These are phyloP conservation scores for Podargus strigoides DNA, from an alignment of 2,797 vertebrate genomes.

Conservation along the genomic window DNA sequence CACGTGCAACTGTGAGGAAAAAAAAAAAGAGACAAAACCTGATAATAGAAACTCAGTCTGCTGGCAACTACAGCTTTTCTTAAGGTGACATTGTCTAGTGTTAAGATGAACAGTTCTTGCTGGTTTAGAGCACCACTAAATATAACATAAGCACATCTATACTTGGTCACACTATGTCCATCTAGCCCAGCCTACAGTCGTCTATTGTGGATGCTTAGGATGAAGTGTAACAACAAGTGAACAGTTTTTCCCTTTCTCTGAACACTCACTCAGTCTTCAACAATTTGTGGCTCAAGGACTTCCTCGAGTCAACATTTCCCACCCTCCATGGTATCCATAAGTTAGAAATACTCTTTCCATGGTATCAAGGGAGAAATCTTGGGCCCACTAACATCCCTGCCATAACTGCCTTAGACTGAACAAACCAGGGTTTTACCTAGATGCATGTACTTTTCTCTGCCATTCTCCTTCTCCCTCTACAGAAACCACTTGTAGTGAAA, in stretches of 20 bases:
- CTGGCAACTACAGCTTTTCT: background rate
- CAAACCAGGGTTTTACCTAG: background rate
- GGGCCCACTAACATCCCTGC: background rate
- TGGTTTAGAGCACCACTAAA: background rate
- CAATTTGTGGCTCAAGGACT: background rate
- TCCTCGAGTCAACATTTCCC: background rate
- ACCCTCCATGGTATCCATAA: background rate
- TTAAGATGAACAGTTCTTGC: background rate
- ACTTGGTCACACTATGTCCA: background rate
- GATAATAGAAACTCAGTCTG: background rate
- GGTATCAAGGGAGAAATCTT: background rate
- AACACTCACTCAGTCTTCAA: background rate
- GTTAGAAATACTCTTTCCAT: background rate
- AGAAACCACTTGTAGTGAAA: background rate
- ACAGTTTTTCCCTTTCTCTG: background rate
- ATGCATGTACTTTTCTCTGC: background rate
- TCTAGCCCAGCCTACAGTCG: background rate
- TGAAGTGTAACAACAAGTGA: background rate
- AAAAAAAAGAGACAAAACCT: background rate
- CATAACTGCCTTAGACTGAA: background rate
- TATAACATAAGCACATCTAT: background rate
- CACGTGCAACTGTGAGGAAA: background rate
- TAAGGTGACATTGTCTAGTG: background rate
- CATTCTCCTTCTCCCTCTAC: background rate
- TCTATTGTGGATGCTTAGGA: background rate